Base-by-base conservation (phyloP, 2,888 invertebrate genomes). In the Leucoma salicis region DNA sequence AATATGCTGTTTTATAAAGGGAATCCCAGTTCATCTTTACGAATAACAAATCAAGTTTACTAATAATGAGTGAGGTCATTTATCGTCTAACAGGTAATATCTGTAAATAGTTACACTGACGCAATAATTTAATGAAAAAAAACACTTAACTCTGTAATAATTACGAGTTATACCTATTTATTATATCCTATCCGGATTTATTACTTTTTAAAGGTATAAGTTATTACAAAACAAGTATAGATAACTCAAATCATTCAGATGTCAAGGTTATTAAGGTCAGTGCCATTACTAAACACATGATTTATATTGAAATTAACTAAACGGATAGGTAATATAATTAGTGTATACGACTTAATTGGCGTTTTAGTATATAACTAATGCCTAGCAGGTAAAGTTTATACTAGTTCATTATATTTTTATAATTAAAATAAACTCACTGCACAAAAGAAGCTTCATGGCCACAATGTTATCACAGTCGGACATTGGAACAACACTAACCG, bases 401-500 rank as follows among this genome's bases (percentile, higher is more conserved):
- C n/a, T n/a, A n/a, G n/a, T n/a, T n/a, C n/a, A n/a, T n/a, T 10
- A 25, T 25, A 15, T 31, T 14, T 0, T 10, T 13, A 6, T 16
- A 21, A 21, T 32, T 15, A 25, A 44, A 34, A 15, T 41, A 49
- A 37, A 74, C 73, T 72, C 51, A 75, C 74, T 32, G 61, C 55
- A 66, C 39, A 70, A 51, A 33, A 70, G 31, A 24, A 61, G 41
- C 62, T 71, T 70, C 76, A 75, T 76, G 35, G 31, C 61, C 49
- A 48, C 38, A 38, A 42, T 39, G 35, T 50, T 47, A 59, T 46
- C 45, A 46, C 57, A 32, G 38, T 46, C 57, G 47, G 54, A 52
- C 52, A 65, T 53, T 59, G 49, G 57, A 51, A 49, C 39, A 27
- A 55, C 57, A 78, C 74, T 74, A 66, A 72, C 72, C 58, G 62